phyloP scores from a whole-genome alignment of 2,888 invertebrate species.

The Quadriops clusia region DNA sequence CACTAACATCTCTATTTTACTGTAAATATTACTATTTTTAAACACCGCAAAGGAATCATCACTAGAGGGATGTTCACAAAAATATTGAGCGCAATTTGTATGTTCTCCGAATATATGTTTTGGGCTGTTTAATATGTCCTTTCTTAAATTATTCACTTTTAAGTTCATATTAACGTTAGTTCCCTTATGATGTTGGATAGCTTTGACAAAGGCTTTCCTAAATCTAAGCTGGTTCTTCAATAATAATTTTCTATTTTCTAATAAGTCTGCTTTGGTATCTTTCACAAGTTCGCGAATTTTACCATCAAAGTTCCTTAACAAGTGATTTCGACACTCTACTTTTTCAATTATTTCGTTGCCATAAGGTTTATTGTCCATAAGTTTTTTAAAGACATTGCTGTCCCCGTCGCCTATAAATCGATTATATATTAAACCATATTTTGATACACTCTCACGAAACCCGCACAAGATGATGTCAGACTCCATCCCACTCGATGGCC shows the following conservation, averaged over 20 bases:
- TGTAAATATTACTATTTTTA: no score
- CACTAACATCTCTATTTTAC: background rate
- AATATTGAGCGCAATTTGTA: constrained; percentile 2
- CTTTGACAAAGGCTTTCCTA: constrained; percentile 8
- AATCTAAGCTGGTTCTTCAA: constrained; percentile 2
- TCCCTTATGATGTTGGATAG: constrained; percentile 3
- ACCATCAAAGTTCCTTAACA: constrained; percentile 14
- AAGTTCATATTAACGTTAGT: background rate
- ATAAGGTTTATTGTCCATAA: constrained; percentile 11
- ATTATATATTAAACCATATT: constrained; percentile 14
- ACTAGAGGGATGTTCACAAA: constrained; percentile 3
- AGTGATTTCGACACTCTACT: constrained; percentile 16
- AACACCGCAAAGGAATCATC: constrained; percentile 1
- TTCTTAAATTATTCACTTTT: background rate
- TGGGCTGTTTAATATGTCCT: constrained; percentile 5
- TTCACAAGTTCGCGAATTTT: constrained; percentile 9
- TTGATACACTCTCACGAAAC: constrained; percentile 12
- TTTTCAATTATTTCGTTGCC: constrained; percentile 11
- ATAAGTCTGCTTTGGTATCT: background rate
- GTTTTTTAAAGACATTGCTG: constrained; percentile 13
- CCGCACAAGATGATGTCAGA: constrained; percentile 12
- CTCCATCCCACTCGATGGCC: constrained; percentile 16
- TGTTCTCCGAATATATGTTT: constrained; percentile 9
- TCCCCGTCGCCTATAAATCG: constrained; percentile 17
- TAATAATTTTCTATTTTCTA: constrained; percentile 1